Evolutionary conservation across 2,113 vertebrate genomes (phyloP).

Genomic region (Vimba vimba): DNA sequence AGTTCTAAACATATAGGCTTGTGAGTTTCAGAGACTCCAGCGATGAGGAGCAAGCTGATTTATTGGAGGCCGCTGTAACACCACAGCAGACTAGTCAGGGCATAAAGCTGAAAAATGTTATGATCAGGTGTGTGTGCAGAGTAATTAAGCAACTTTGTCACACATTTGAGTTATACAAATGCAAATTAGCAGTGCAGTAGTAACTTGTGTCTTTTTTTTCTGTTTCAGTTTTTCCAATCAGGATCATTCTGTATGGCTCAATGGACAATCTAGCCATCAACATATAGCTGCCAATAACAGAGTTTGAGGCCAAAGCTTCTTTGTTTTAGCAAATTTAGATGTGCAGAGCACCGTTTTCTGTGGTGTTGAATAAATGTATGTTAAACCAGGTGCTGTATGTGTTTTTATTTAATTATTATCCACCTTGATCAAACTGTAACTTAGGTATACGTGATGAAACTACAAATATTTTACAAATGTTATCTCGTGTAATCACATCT

Average conservation of each 20-base stretch:
- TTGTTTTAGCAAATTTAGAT: background rate
- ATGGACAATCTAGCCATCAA: background rate
- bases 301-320: background rate
- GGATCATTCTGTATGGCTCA: background rate
- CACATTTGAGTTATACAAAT: background rate
- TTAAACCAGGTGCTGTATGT: background rate
- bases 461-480: background rate
- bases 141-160: background rate
- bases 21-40: constrained; percentile 80
- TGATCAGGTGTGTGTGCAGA: constrained; percentile 42
- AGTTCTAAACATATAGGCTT: background rate
- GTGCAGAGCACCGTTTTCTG: background rate
- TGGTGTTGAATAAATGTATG: background rate
- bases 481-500: background rate
- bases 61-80: constrained; percentile 57
- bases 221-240: background rate
- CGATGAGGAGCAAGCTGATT: constrained; percentile 73
- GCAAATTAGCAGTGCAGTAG: background rate
- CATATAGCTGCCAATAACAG: background rate
- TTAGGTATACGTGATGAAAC: background rate
- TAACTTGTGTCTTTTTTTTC: background rate
- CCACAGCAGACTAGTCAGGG: constrained; percentile 41
- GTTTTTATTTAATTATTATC: background rate
- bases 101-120: background rate
- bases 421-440: background rate